These are phyloP conservation scores for Diarsia mendica DNA, from an alignment of 2,888 invertebrate genomes.

Conservation along the genomic window DNA sequence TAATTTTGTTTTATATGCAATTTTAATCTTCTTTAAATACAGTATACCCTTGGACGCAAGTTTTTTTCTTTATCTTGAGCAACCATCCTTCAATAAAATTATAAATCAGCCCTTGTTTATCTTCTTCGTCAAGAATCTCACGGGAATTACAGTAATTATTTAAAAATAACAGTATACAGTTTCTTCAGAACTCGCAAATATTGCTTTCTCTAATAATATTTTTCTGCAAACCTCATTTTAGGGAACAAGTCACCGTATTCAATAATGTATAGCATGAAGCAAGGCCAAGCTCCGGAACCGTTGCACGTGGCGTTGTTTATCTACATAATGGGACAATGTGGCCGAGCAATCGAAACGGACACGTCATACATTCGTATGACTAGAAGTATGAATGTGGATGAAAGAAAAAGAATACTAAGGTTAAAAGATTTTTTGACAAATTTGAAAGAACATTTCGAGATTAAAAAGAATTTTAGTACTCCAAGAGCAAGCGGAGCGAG, in stretches of 20 bases:
- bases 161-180: neutral
- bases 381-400: neutral
- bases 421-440: no score
- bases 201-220: neutral
- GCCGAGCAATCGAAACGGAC: no score
- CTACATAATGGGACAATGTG: neutral
- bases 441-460: no score
- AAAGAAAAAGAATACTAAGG: neutral
- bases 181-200: neutral
- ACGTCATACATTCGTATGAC: no score
- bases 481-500: no score
- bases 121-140: neutral
- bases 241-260: neutral
- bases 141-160: neutral
- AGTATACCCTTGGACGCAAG: conserved; percentile 23
- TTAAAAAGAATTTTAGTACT: no score
- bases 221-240: neutral
- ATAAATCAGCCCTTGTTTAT: neutral
- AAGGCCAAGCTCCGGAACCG: conserved; percentile 1
- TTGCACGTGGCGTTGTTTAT: conserved; percentile 8
- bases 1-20: conserved; percentile 25
- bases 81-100: neutral
- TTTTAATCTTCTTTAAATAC: conserved; percentile 50
- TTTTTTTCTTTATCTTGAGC: neutral
- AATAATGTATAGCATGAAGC: neutral